Evolutionary conservation across 2,113 vertebrate species (phyloP).

Genomic region (Malurus elegans): DNA sequence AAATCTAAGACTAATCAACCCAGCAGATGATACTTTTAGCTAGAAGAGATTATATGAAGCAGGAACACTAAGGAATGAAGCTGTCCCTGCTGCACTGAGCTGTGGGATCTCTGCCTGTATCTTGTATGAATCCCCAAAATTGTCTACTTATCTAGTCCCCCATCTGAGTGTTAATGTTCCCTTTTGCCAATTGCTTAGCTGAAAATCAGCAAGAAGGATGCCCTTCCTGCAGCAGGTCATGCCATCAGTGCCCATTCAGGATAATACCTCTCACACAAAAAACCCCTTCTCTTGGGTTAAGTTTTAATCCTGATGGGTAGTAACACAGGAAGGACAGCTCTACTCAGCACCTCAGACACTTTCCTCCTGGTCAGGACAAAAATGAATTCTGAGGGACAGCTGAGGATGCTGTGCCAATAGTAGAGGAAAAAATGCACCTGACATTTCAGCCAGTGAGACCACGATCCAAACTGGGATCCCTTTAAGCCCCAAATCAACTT

Average conservation of each 20-base stretch:
- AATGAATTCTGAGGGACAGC: not conserved
- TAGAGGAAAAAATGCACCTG: not conserved
- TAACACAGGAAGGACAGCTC: not conserved
- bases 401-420: not conserved
- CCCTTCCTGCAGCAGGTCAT: not conserved
- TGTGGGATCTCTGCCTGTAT: not conserved
- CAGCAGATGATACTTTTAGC: not conserved
- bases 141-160: not conserved
- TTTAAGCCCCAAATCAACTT: not conserved
- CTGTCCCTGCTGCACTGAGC: not conserved
- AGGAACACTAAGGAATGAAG: not conserved
- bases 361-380: not conserved
- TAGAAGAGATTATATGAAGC: not conserved
- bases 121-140: not conserved
- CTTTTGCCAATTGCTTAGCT: not conserved
- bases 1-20: not conserved
- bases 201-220: not conserved
- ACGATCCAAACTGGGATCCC: not conserved
- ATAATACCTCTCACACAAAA: not conserved
- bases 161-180: not conserved
- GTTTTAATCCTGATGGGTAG: not conserved
- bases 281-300: not conserved
- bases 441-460: not conserved
- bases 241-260: not conserved
- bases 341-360: not conserved